phyloP scores from a whole-genome alignment of 2,797 vertebrate species.

The Phataginus tetradactyla region DNA sequence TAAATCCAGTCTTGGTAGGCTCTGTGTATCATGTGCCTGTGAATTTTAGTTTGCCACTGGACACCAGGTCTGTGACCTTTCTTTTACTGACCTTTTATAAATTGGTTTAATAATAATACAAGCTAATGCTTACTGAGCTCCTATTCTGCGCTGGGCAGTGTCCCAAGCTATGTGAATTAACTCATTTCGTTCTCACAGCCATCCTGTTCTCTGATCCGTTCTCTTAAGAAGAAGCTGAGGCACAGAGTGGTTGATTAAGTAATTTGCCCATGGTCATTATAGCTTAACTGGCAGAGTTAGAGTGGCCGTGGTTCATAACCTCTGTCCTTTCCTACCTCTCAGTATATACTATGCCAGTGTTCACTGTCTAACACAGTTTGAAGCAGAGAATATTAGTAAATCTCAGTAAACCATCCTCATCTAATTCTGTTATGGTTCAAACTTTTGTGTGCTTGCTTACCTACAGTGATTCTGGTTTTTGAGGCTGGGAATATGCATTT shows the following conservation, averaged over 20 bases:
- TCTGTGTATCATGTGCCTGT: not conserved
- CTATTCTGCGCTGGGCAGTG: not conserved
- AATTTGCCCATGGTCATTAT: not conserved
- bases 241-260: not conserved
- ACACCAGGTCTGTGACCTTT: not conserved
- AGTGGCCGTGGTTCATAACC: not conserved
- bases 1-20: not conserved
- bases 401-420: not conserved
- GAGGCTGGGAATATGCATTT: not conserved
- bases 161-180: not conserved
- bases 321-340: not conserved
- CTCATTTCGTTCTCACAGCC: not conserved
- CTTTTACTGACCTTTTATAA: conserved; percentile 12
- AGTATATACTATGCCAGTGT: not conserved
- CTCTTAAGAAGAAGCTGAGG: not conserved
- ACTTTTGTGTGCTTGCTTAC: not conserved
- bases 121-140: not conserved
- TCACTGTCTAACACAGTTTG: not conserved
- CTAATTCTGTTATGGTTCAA: not conserved
- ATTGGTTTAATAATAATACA: not conserved
- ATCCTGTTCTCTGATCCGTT: not conserved
- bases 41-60: not conserved
- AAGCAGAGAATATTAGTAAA: not conserved
- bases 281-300: not conserved
- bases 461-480: not conserved